These are phyloP conservation scores for Corythaeola cristata DNA, from an alignment of 2,113 vertebrate genomes.

Conservation along the genomic window DNA sequence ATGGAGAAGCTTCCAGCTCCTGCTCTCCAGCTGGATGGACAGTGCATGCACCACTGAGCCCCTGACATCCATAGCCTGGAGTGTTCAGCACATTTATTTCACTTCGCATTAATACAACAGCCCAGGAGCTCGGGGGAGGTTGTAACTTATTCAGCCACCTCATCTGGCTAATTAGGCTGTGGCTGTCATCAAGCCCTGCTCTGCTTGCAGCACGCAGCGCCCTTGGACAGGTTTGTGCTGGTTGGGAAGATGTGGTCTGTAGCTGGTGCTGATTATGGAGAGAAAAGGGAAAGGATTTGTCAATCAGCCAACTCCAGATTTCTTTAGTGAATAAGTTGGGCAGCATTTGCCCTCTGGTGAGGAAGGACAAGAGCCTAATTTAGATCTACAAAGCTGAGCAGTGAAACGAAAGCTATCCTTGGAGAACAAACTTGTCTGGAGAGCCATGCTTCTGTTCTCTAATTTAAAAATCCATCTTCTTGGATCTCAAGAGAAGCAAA, in stretches of 20 bases:
- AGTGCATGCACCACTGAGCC: not conserved
- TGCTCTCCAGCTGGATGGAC: not conserved
- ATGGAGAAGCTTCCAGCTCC: not conserved
- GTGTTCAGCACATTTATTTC: not conserved
- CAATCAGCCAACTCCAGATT: not conserved
- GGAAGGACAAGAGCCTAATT: constrained; percentile 62
- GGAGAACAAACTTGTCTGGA: constrained; percentile 49
- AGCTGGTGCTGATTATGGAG: not conserved
- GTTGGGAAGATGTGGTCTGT: not conserved
- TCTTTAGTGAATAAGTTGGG: not conserved
- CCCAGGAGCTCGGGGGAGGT: not conserved
- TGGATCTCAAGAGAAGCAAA: not conserved
- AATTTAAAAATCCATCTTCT: constrained; percentile 35
- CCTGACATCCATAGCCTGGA: fast-evolving
- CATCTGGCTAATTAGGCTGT: not conserved
- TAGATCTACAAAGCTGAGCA: constrained; percentile 46
- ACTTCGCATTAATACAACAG: not conserved
- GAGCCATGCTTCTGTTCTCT: constrained; percentile 17
- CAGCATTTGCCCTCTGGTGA: constrained; percentile 53
- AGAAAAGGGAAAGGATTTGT: not conserved
- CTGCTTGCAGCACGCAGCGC: not conserved
- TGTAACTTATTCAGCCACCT: not conserved
- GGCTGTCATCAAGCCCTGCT: not conserved
- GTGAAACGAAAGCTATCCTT: constrained; percentile 65
- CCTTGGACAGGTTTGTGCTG: not conserved